Base-by-base conservation (phyloP, 2,888 invertebrate genomes). In the Drosophila paranaensis region DNA sequence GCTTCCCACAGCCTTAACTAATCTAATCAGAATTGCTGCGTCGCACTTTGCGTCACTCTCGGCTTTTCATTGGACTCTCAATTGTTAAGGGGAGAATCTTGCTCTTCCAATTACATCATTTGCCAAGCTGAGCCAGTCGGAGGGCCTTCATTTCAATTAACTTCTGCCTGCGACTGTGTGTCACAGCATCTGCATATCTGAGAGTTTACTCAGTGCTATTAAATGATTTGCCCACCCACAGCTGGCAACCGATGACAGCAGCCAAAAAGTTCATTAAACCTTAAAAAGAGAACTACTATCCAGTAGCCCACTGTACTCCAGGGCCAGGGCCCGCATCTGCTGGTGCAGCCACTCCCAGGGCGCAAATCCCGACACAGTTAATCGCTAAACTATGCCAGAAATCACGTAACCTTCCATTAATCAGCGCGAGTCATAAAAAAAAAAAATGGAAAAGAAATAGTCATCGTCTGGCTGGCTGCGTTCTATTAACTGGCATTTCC, bases 381-480 rank as follows among this genome's bases (percentile, higher is more conserved):
- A 86, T 86, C 89, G 75, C 80, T 61, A 46, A 84, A 84, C 87
- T 84, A 74, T 84, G 88, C 71, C 88, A 80, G 82, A 78, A 84
- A 87, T 84, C 88, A 89, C 86, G 80, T 79, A 84, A 84, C 84
- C 71, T 63, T 73, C 60, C 87, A 86, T 86, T 86, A 86, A 86
- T 89, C 86, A 89, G 77, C 57, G 57, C 27, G 16, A 81, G 48
- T 79, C 74, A 67, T 80, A 88, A 80, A 85, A 82, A 33, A 88
- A 80, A 85, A 82, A 33, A 33, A 33, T 8, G 30, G 30, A 55
- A 14, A 58, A 27, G 25, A 58, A 61, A 62, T 62, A 79, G 71
- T 79, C 71, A 65, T 67, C 61, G 62, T 65, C 60, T 39, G 53
- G 60, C 53, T 13, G 51, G 63, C 48, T 48, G 48, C 63, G 67